phyloP scores from a whole-genome alignment of 2,113 vertebrate species.

The Butastur rufipennis region DNA sequence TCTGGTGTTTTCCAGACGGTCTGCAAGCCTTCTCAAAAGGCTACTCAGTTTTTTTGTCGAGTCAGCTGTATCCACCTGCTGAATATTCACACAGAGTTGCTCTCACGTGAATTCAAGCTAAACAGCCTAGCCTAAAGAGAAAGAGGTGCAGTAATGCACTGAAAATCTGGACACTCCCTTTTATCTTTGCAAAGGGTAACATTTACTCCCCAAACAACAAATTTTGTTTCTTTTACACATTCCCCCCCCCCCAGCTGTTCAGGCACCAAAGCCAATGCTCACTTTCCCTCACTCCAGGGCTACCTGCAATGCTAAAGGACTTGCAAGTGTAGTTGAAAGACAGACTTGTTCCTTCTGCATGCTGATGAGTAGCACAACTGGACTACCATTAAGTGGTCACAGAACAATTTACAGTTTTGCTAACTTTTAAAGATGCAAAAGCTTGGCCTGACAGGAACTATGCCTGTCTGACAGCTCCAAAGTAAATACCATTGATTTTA shows the following conservation, averaged over 20 bases:
- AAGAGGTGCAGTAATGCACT: background rate
- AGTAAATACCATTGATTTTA: background rate
- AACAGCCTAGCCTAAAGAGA: background rate
- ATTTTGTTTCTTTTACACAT: background rate
- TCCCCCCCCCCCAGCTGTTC: background rate
- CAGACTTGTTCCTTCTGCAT: background rate
- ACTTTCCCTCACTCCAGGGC: background rate
- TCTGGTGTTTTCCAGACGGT: conserved; percentile 68
- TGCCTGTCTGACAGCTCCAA: background rate
- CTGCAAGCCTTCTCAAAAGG: conserved; percentile 78
- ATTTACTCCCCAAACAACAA: background rate
- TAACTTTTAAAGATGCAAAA: background rate
- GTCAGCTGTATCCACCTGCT: conserved; percentile 66
- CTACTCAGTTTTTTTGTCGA: conserved; percentile 58
- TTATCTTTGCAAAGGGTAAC: background rate
- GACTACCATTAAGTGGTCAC: background rate
- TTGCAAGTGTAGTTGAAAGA: background rate
- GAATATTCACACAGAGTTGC: background rate
- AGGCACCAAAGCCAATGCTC: background rate
- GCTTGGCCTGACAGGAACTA: background rate
- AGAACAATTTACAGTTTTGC: background rate
- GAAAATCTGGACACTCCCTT: background rate
- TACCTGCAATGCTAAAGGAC: background rate
- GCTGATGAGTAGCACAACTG: background rate
- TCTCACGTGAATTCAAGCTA: background rate